Conservation (phyloP, 2,888 invertebrate species). For the Dryobota labecula region DNA sequence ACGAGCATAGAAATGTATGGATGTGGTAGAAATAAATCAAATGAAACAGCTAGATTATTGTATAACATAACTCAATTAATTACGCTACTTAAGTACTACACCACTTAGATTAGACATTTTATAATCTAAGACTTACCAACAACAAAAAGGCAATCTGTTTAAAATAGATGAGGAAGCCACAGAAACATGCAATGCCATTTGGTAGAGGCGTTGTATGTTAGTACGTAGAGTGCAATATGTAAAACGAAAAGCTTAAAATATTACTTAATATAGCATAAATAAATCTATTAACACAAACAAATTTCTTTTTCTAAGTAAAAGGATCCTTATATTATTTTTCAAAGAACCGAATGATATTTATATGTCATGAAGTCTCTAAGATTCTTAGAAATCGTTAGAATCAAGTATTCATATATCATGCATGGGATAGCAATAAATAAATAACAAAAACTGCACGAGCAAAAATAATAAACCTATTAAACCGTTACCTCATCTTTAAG, state of each 20-base stretch:
- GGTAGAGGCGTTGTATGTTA: background rate
- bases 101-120: no score
- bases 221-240: slow-evolving; percentile 12
- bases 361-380: slow-evolving; percentile 22
- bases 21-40: slow-evolving; percentile 50
- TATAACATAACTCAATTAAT: background rate
- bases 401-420: slow-evolving; percentile 42
- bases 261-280: background rate
- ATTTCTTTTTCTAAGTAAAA: slow-evolving; percentile 31
- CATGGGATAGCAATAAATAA: slow-evolving; percentile 57
- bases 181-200: background rate
- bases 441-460: slow-evolving; percentile 27
- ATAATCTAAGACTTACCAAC: background rate
- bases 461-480: slow-evolving; percentile 44
- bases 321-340: slow-evolving; percentile 38
- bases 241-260: slow-evolving; percentile 16
- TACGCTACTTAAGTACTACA: no score
- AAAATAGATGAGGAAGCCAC: background rate
- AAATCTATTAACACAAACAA: slow-evolving; percentile 1
- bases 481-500: slow-evolving; percentile 45
- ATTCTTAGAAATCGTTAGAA: slow-evolving; percentile 45
- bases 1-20: slow-evolving; percentile 53
- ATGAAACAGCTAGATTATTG: background rate
- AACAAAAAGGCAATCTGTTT: background rate
- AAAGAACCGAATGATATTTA: slow-evolving; percentile 40